Base-by-base conservation (phyloP, 2,113 vertebrate species). In the Camelus dromedarius region DNA sequence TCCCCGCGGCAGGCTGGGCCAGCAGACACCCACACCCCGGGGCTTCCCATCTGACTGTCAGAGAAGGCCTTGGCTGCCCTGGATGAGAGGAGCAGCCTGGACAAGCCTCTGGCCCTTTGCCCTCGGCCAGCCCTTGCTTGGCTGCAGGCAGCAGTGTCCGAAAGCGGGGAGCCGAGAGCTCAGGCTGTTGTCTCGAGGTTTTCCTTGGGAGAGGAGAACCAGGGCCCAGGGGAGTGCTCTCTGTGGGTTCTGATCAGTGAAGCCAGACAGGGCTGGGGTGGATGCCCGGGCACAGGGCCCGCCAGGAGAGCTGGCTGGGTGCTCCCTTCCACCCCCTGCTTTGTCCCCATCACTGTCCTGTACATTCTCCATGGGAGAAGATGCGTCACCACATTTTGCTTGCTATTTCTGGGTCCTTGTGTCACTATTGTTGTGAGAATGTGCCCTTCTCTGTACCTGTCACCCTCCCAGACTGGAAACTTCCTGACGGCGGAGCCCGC, bases 251-350 rank as follows among this genome's bases (percentile, higher is more conserved):
- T 81, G 20, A 38, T 20, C 10, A 46, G 19, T 52, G 56, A 79
- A 79, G 13, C 20, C 60, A 69, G 54, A 50, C 32, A 52, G 69
- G 20, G 12, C 9, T 42, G 46, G 60, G 56, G 32, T 30, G 8
- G 0, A 35, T 8, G 38, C 18, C 28, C 7, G 8, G 9, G 52
- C 76, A 56, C 10, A 0, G 24, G 20, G 22, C 10, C 2, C 11
- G 58, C 9, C 5, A 26, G 69, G 16, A 5, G 1, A 19, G 14
- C 0, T 0, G 48, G 8, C 77, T 76, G 60, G n/a, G 26, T 3
- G 0, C 30, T 64, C 20, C 4, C 14, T 12, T 13, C 48, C 22
- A 11, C 46, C 8, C 46, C 81, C 35, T 50, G 10, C 14, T 56
- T 26, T 48, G 22, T 12, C 26, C 30, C 67, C n/a, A 13, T 84